Conservation (phyloP, 2,888 invertebrate species). For the Tipula vernalis region DNA sequence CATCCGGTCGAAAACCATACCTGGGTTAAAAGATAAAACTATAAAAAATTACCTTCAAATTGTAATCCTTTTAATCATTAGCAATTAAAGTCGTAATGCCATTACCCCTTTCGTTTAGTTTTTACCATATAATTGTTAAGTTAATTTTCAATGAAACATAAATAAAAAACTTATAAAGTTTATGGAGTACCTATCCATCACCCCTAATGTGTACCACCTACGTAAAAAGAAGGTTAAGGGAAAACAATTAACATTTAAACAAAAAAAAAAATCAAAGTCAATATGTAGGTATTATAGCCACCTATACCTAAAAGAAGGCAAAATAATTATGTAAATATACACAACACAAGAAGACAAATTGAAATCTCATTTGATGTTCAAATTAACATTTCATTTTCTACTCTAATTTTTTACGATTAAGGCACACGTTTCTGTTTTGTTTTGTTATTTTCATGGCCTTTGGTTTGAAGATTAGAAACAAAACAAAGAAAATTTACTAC, state of each 20-base stretch:
- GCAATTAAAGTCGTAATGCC: not conserved
- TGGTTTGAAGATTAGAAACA: not conserved
- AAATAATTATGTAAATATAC: not conserved
- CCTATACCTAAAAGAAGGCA: not conserved
- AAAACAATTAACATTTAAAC: not conserved
- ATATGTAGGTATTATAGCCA: not conserved
- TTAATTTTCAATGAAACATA: not conserved
- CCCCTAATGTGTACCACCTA: not conserved
- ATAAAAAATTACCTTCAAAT: not conserved
- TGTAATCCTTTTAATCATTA: not conserved
- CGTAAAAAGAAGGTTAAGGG: not conserved
- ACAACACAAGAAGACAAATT: not conserved
- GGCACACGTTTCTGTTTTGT: not conserved
- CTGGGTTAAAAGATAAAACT: not conserved
- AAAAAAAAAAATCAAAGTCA: not conserved
- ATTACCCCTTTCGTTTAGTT: not conserved
- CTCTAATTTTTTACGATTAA: not conserved
- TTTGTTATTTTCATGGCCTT: not conserved
- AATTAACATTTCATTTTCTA: not conserved
- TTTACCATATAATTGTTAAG: not conserved
- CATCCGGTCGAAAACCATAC: not conserved
- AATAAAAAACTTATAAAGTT: not conserved
- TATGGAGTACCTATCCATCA: not conserved
- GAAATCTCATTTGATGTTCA: not conserved
- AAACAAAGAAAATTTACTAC: not conserved